Conservation (phyloP, 2,797 vertebrate genomes). For the Xenops minutus region DNA sequence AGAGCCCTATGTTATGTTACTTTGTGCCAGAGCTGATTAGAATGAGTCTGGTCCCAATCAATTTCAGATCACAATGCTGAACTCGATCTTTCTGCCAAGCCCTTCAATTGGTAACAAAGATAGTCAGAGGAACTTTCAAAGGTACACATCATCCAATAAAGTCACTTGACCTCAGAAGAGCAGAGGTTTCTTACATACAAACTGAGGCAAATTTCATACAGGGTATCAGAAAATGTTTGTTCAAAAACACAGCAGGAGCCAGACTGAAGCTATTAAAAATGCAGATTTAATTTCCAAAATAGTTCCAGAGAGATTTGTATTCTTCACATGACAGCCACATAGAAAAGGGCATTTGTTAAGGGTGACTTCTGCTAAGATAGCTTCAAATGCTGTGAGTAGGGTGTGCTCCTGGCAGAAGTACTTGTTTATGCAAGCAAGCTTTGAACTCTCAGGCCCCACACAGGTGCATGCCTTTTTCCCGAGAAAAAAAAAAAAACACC, state of each 20-base stretch:
- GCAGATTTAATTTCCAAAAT: constrained; percentile 26
- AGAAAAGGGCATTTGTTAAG: background rate
- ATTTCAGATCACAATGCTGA: constrained; percentile 39
- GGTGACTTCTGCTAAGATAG: background rate
- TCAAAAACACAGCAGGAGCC: background rate
- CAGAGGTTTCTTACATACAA: background rate
- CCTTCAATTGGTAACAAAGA: constrained; percentile 4
- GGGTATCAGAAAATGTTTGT: background rate
- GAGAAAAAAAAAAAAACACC: background rate
- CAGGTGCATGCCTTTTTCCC: background rate
- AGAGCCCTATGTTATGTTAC: background rate
- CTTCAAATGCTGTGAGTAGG: background rate
- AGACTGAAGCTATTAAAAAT: constrained; percentile 28
- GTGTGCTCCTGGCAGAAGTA: background rate
- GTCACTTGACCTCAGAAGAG: background rate
- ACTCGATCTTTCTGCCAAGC: background rate
- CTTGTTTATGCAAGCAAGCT: background rate
- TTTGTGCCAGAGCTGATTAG: constrained; percentile 49
- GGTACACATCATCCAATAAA: background rate
- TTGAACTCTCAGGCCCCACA: background rate
- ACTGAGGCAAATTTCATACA: background rate
- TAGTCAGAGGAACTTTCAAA: constrained; percentile 17
- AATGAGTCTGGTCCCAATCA: constrained; percentile 37
- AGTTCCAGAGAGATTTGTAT: background rate
- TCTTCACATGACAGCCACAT: background rate